Percentiles rank a stretch among this genome's conserved stretches.
Evolutionary conservation across 1,140 invertebrate genomes (phyloP).

Genomic region (Centruroides sculpturatus): DNA sequence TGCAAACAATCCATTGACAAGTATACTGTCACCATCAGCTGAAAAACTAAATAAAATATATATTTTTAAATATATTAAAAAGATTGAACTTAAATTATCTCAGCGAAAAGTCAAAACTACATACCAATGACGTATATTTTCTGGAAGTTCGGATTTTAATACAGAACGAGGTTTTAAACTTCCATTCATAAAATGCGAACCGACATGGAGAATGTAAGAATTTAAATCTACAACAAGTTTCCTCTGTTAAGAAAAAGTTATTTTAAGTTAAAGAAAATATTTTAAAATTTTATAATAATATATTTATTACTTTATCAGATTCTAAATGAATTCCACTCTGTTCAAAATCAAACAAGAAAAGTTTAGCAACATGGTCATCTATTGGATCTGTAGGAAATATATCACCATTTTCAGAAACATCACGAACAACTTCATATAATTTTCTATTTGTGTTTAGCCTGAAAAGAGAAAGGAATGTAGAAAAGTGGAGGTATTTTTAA

Average conservation of each 20-base stretch:
- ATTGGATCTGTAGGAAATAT: conserved; percentile 46
- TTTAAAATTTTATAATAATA: background rate
- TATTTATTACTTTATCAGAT: conserved; percentile 38
- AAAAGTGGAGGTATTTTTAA: too few relatives aligned
- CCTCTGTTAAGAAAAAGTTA: conserved; percentile 31
- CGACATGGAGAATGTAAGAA: conserved; percentile 59
- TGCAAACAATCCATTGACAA: conserved; percentile 56
- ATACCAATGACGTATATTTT: conserved; percentile 56
- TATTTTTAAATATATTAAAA: too few relatives aligned
- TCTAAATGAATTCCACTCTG: conserved; percentile 88
- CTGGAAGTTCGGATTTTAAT: conserved; percentile 46
- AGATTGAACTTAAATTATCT: too few relatives aligned
- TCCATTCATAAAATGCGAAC: conserved; percentile 71
- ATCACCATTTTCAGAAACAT: conserved; percentile 55
- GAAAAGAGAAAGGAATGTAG: background rate
- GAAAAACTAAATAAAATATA: conserved; percentile 45
- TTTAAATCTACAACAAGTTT: conserved; percentile 67
- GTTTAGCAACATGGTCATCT: conserved; percentile 66
- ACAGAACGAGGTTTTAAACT: conserved; percentile 49
- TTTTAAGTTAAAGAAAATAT: background rate
- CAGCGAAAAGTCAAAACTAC: conserved; percentile 22
- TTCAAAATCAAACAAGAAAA: conserved; percentile 94
- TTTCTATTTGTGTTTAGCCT: conserved; percentile 71
- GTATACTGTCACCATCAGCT: conserved; percentile 49
- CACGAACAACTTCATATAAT: conserved; percentile 58